Conservation (phyloP, 1,140 invertebrate genomes). For the Coenobita brevimanus region DNA sequence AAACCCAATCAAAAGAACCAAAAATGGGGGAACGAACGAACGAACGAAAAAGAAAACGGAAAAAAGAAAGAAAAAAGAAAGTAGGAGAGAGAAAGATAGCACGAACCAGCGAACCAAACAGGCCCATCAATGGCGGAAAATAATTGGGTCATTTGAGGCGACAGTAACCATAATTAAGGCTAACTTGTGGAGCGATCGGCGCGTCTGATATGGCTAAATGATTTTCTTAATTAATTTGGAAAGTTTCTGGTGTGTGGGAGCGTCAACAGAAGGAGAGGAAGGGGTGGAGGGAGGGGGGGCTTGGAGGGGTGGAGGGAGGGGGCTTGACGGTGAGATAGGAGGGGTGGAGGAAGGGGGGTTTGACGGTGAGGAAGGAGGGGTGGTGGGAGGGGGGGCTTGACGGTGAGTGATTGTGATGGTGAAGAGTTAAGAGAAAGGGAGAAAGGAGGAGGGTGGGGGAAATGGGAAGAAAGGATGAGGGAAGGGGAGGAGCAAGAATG, state of each 20-base stretch:
- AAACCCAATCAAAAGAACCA: too few relatives aligned
- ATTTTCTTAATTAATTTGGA: slow-evolving; percentile 67
- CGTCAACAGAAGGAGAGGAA: slow-evolving; percentile 28
- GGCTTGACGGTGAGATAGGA: too few relatives aligned
- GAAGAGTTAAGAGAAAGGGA: not conserved
- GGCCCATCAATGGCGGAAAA: slow-evolving; percentile 48
- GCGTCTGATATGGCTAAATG: slow-evolving; percentile 61
- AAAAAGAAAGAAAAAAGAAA: too few relatives aligned
- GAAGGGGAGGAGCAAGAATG: too few relatives aligned
- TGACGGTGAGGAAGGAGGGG: not conserved
- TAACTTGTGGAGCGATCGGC: slow-evolving; percentile 62
- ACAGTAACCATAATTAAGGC: slow-evolving; percentile 63
- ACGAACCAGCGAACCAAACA: too few relatives aligned
- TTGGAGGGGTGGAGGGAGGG: not conserved
- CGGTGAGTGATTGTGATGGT: not conserved
- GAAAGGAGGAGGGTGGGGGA: not conserved
- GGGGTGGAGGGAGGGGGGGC: too few relatives aligned
- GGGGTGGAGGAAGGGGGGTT: not conserved
- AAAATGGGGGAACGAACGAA: too few relatives aligned
- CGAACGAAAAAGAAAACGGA: too few relatives aligned
- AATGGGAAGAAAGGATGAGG: not conserved
- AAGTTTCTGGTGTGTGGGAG: slow-evolving; percentile 46
- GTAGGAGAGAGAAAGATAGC: too few relatives aligned
- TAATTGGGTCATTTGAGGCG: slow-evolving; percentile 62
- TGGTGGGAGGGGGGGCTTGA: not conserved